Percentiles rank a stretch among this genome's conserved stretches.
phyloP scores from a whole-genome alignment of 1,140 invertebrate species.

The Conopomorpha cramerella region DNA sequence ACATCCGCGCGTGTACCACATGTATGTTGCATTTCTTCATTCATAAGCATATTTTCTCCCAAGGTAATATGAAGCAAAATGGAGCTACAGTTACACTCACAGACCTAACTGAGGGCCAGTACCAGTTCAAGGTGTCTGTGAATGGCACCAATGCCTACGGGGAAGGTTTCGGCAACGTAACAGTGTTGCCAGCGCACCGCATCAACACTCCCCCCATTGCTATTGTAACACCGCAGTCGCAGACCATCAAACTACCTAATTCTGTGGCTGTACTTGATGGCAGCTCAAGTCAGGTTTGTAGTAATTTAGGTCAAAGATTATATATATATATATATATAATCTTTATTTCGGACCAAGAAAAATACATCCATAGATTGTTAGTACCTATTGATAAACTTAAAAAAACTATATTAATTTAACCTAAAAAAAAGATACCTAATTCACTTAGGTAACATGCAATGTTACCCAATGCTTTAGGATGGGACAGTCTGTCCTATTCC shows the following conservation, averaged over 20 bases:
- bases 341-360: too few relatives aligned
- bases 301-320: too few relatives aligned
- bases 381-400: too few relatives aligned
- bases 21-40: neutral
- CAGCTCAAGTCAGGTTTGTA: slow-evolving; percentile 62
- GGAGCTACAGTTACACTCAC: slow-evolving; percentile 76
- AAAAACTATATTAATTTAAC: too few relatives aligned
- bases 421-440: too few relatives aligned
- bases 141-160: slow-evolving; percentile 80
- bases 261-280: slow-evolving; percentile 89
- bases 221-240: slow-evolving; percentile 81
- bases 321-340: too few relatives aligned
- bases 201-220: slow-evolving; percentile 85
- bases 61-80: slow-evolving; percentile 84
- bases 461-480: too few relatives aligned
- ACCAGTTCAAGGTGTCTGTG: slow-evolving; percentile 83
- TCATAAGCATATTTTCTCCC: slow-evolving; percentile 8
- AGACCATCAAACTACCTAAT: slow-evolving; percentile 88
- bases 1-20: neutral
- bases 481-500: too few relatives aligned
- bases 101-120: slow-evolving; percentile 82
- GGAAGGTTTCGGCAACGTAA: slow-evolving; percentile 87
- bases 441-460: too few relatives aligned
- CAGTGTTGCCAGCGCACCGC: slow-evolving; percentile 85
- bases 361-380: too few relatives aligned